These are phyloP conservation scores for Acipenser oxyrinchus DNA, from an alignment of 2,797 vertebrate species.

Conservation along the genomic window DNA sequence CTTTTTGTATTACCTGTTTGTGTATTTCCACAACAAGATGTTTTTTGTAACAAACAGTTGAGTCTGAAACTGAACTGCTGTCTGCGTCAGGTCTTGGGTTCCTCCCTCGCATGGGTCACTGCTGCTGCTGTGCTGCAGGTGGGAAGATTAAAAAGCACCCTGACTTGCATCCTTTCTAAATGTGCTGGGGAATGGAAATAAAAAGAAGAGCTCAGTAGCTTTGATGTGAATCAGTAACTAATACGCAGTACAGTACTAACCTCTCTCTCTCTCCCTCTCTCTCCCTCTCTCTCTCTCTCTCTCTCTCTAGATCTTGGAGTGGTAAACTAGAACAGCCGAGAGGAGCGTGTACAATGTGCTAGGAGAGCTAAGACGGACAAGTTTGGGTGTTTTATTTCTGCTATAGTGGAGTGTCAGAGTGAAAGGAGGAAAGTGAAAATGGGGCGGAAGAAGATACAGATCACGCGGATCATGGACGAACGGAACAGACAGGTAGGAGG, in stretches of 20 bases:
- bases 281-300: constrained; percentile 17
- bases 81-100: constrained; percentile 17
- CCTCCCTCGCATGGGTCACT: constrained; percentile 3
- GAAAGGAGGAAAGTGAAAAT: constrained; percentile 72
- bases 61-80: constrained; percentile 29
- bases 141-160: constrained; percentile 40
- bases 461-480: constrained; percentile 98
- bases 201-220: constrained; percentile 27
- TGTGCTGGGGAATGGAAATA: constrained; percentile 41
- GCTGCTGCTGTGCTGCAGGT: constrained; percentile 39
- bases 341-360: constrained; percentile 82
- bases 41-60: not conserved
- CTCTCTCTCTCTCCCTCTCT: not conserved
- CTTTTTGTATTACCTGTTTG: too few species aligned
- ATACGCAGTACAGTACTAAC: constrained; percentile 24
- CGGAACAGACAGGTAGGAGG: constrained; percentile 92
- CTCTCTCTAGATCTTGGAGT: constrained; percentile 44
- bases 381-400: constrained; percentile 68
- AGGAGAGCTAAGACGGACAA: constrained; percentile 66
- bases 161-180: constrained; percentile 41
- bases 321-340: constrained; percentile 34
- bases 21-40: not conserved
- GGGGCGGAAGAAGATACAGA: constrained; percentile 99
- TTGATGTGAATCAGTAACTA: constrained; percentile 48
- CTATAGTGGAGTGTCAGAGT: constrained; percentile 73